Evolutionary conservation across 2,888 invertebrate genomes (phyloP).

Genomic region (Drosophila stalkeri): DNA sequence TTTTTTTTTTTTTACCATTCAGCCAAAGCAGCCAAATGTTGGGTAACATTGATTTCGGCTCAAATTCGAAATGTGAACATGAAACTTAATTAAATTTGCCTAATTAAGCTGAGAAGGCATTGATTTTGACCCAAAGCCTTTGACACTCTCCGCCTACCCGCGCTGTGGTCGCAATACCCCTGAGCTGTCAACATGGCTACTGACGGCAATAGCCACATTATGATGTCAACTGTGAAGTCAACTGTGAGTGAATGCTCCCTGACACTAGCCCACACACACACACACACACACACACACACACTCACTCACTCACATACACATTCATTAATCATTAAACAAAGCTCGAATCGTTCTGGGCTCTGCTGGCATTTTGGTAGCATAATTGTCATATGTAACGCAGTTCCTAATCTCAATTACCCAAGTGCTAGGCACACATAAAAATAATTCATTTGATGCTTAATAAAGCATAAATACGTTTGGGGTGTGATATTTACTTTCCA

Average conservation of each 20-base stretch:
- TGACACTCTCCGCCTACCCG: constrained; percentile 39
- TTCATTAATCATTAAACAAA: constrained; percentile 70
- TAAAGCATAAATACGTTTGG: constrained; percentile 56
- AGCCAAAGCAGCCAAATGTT: constrained; percentile 9
- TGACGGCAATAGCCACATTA: constrained; percentile 72
- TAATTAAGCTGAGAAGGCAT: constrained; percentile 45
- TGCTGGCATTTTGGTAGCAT: constrained; percentile 54
- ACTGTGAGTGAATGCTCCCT: constrained; percentile 38
- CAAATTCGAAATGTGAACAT: constrained; percentile 21
- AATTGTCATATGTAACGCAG: constrained; percentile 64
- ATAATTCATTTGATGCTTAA: constrained; percentile 67
- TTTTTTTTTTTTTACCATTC: constrained; percentile 18
- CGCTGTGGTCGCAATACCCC: constrained; percentile 41
- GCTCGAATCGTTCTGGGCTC: constrained; percentile 37
- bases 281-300: constrained; percentile 9
- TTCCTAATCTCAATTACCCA: constrained; percentile 16
- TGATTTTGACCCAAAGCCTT: constrained; percentile 35
- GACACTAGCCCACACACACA: constrained; percentile 1
- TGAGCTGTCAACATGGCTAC: constrained; percentile 56
- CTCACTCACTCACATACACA: constrained; percentile 28
- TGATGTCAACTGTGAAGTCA: constrained; percentile 76
- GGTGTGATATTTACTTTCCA: constrained; percentile 19
- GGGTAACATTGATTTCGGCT: constrained; percentile 42
- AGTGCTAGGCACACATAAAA: constrained; percentile 27
- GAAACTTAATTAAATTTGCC: constrained; percentile 53